Evolutionary conservation across 2,113 vertebrate species (phyloP).

Genomic region (Burhinus bistriatus): DNA sequence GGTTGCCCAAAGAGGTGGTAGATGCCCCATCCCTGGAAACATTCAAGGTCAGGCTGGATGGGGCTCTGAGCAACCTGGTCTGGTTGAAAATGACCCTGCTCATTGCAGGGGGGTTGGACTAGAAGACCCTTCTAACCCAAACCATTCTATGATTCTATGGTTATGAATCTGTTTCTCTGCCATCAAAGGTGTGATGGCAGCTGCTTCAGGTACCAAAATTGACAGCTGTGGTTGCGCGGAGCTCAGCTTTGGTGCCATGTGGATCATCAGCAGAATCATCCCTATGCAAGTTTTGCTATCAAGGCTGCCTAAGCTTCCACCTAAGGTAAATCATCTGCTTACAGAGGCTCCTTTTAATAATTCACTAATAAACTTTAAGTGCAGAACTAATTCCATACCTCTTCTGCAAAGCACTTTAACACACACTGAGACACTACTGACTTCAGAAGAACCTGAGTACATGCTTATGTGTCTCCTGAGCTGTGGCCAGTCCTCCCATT

Average conservation of each 20-base stretch:
- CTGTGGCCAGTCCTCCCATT: not conserved
- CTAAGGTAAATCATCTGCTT: not conserved
- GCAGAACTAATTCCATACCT: not conserved
- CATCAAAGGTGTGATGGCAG: not conserved
- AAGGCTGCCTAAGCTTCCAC: not conserved
- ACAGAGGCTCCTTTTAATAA: not conserved
- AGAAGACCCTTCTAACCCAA: not conserved
- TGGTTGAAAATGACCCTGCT: not conserved
- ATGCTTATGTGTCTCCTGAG: not conserved
- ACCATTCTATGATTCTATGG: not conserved
- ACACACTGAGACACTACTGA: not conserved
- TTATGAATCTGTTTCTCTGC: not conserved
- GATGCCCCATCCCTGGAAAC: not conserved
- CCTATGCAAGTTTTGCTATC: not conserved
- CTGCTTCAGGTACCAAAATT: not conserved
- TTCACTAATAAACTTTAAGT: not conserved
- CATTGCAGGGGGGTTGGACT: no score
- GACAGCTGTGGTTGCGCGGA: not conserved
- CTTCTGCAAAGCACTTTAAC: not conserved
- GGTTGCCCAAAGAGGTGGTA: not conserved
- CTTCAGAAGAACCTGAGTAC: not conserved
- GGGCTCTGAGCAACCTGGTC: not conserved
- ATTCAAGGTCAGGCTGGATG: not conserved
- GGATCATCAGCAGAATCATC: not conserved
- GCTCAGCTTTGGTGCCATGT: not conserved